phyloP scores from a whole-genome alignment of 2,888 invertebrate species.

The Dichetophora obliterata region DNA sequence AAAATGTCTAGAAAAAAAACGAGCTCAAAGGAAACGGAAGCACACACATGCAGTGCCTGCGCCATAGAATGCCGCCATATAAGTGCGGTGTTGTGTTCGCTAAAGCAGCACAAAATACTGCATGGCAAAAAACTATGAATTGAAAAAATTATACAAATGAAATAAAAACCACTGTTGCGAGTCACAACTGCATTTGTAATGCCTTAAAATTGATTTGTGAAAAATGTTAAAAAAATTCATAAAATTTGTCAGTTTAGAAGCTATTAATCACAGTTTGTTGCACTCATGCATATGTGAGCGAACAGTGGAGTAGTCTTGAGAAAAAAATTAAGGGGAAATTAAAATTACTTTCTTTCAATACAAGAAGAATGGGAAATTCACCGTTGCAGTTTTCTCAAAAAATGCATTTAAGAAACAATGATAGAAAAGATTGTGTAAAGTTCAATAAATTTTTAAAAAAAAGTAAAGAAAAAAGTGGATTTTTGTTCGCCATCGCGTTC shows the following conservation, averaged over 20 bases:
- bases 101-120: not conserved
- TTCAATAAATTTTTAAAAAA: too few species aligned
- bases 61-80: not conserved
- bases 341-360: too few species aligned
- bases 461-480: too few species aligned
- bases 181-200: conserved; percentile 29
- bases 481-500: too few species aligned
- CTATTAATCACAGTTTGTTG: conserved; percentile 36
- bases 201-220: conserved; percentile 25
- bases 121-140: too few species aligned
- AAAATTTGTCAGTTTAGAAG: conserved; percentile 37
- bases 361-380: too few species aligned
- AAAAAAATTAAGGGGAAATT: too few species aligned
- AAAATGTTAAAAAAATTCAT: conserved; percentile 14
- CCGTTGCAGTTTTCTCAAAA: too few species aligned
- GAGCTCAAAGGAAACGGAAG: conserved; percentile 23
- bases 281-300: conserved; percentile 19
- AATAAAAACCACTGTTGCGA: not conserved
- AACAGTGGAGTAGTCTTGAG: too few species aligned
- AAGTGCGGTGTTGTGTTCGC: too few species aligned
- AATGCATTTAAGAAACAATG: too few species aligned
- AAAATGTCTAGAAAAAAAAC: conserved; percentile 9
- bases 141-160: not conserved
- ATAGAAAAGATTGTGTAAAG: too few species aligned
- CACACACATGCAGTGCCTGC: conserved; percentile 12